Conservation (phyloP, 2,113 vertebrate species). For the Odontophorus gujanensis region DNA sequence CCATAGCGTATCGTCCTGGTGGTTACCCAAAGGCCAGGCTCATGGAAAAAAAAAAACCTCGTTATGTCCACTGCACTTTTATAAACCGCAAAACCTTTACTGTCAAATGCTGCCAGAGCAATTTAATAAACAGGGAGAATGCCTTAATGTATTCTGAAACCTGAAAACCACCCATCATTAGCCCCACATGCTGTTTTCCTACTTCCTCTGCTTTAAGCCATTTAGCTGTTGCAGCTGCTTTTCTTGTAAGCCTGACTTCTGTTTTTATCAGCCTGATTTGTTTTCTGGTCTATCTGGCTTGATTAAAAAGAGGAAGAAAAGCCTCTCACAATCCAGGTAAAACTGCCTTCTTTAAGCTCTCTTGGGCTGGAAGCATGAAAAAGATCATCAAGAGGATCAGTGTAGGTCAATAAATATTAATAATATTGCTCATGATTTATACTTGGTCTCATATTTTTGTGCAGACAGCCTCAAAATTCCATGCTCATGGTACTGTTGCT, state of each 20-base stretch:
- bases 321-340: conserved; percentile 31
- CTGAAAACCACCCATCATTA: conserved; percentile 70
- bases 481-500: background rate
- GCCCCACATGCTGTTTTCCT: conserved; percentile 62
- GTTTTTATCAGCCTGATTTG: conserved; percentile 68
- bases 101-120: conserved; percentile 68
- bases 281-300: conserved; percentile 50
- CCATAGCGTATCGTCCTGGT: conserved; percentile 8
- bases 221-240: conserved; percentile 70
- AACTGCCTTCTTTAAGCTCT: conserved; percentile 22
- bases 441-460: conserved; percentile 35
- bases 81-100: conserved; percentile 60
- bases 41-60: conserved; percentile 10
- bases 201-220: conserved; percentile 64
- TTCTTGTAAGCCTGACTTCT: conserved; percentile 55
- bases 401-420: conserved; percentile 58
- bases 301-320: conserved; percentile 63
- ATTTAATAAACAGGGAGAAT: conserved; percentile 66
- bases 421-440: conserved; percentile 62
- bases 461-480: conserved; percentile 5
- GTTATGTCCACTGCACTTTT: conserved; percentile 54
- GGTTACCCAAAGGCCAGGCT: conserved; percentile 49
- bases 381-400: conserved; percentile 57
- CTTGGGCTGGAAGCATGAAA: conserved; percentile 15
- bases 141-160: conserved; percentile 71